Evolutionary conservation across 2,113 vertebrate species (phyloP).

Genomic region (Castor canadensis): DNA sequence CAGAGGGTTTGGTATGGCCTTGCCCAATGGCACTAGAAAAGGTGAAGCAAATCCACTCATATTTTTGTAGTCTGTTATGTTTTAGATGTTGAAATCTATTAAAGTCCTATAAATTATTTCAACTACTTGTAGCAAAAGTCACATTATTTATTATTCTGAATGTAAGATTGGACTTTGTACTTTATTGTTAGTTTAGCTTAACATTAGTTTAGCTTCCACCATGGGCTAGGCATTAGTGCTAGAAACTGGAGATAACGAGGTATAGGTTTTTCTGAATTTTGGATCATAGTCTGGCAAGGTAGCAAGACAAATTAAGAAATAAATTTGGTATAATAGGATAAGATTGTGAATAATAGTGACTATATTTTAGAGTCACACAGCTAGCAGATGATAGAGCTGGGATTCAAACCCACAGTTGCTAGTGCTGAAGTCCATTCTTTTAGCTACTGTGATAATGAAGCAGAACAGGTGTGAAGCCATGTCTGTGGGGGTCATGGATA

Average conservation of each 20-base stretch:
- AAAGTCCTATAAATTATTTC: not conserved
- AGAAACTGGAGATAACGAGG: not conserved
- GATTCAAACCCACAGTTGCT: not conserved
- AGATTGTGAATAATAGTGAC: not conserved
- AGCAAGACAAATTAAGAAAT: not conserved
- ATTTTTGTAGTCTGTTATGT: not conserved
- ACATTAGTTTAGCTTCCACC: not conserved
- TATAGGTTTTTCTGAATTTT: not conserved
- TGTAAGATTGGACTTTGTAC: not conserved
- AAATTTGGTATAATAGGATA: not conserved
- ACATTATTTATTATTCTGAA: not conserved
- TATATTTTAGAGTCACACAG: not conserved
- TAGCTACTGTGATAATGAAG: not conserved
- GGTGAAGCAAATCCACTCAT: not conserved
- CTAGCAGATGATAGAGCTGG: not conserved
- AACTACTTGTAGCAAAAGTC: not conserved
- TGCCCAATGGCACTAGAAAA: not conserved
- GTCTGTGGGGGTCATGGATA: not conserved
- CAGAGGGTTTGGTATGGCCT: not conserved
- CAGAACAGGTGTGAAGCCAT: not conserved
- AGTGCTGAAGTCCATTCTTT: not conserved
- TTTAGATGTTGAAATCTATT: not conserved
- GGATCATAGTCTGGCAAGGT: not conserved
- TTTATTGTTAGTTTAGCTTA: constrained; percentile 19
- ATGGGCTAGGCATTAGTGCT: not conserved